A percentile compares a stretch with the other conserved stretches of the same genome.
These are phyloP conservation scores for Lasiurus borealis DNA, from an alignment of 2,113 vertebrate species.

Conservation along the genomic window DNA sequence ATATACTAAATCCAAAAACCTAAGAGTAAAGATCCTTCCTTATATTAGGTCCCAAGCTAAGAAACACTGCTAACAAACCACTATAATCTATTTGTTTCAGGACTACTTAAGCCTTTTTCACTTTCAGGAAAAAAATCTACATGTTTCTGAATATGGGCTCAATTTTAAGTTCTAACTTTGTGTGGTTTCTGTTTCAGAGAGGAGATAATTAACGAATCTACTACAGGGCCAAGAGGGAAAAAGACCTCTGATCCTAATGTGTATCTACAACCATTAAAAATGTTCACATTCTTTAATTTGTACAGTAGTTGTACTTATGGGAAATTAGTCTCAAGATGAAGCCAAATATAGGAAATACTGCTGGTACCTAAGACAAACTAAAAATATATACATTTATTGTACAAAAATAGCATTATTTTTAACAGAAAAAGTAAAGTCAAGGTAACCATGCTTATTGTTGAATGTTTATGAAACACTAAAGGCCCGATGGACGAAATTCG, in stretches of 20 bases:
- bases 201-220: slow-evolving; percentile 6
- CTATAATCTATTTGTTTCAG: neutral
- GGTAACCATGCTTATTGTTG: neutral
- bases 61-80: slow-evolving; percentile 36
- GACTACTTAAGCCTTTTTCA: slow-evolving; percentile 15
- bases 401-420: slow-evolving; percentile 46
- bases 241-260: neutral
- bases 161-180: slow-evolving; percentile 26
- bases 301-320: neutral
- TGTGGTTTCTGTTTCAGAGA: slow-evolving; percentile 43
- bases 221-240: neutral
- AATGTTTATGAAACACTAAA: neutral
- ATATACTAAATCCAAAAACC: neutral
- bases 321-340: slow-evolving; percentile 20
- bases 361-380: neutral
- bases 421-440: slow-evolving; percentile 36
- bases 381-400: neutral
- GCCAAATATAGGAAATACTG: slow-evolving; percentile 32
- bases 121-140: slow-evolving; percentile 39
- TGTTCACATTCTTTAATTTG: slow-evolving; percentile 20
- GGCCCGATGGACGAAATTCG: too few species aligned
- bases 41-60: neutral
- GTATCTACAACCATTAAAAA: slow-evolving; percentile 19
- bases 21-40: slow-evolving; percentile 29
- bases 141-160: neutral